Conservation (phyloP, 1,140 invertebrate species). For the Eriocheir sinensis region DNA sequence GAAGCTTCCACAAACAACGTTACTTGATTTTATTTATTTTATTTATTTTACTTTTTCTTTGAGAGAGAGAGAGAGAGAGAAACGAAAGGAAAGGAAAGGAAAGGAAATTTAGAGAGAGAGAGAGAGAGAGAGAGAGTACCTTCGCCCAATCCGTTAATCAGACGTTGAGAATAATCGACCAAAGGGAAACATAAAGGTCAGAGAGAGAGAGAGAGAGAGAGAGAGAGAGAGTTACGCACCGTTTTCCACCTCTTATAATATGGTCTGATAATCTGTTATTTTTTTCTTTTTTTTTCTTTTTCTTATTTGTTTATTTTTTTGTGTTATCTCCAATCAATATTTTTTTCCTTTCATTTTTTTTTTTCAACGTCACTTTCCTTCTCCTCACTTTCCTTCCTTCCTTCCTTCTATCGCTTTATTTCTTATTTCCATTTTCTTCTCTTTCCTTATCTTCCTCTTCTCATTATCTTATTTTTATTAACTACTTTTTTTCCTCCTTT, state of each 20-base stretch:
- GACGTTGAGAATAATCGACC: not conserved
- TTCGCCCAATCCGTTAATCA: not conserved
- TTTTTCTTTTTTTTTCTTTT: not conserved
- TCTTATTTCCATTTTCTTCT: not conserved
- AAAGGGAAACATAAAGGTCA: not conserved
- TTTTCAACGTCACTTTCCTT: not conserved
- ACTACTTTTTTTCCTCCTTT: not conserved
- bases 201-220: constrained; percentile 47
- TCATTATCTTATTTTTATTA: not conserved
- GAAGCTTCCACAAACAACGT: too few species aligned
- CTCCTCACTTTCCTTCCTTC: not conserved
- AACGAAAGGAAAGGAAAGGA: too few species aligned
- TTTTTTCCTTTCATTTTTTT: not conserved
- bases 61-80: too few species aligned
- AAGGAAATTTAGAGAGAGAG: too few species aligned
- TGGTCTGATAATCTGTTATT: too few species aligned
- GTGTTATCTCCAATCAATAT: not conserved
- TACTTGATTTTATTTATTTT: too few species aligned
- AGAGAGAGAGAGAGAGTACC: too few species aligned
- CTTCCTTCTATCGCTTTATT: not conserved
- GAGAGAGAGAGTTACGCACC: too few species aligned
- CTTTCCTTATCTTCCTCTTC: not conserved
- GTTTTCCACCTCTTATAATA: too few species aligned
- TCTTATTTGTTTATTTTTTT: not conserved
- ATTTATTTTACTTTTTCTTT: too few species aligned